Base-by-base conservation (phyloP, 2,888 invertebrate species). In the Melikaiella ostensackeni region DNA sequence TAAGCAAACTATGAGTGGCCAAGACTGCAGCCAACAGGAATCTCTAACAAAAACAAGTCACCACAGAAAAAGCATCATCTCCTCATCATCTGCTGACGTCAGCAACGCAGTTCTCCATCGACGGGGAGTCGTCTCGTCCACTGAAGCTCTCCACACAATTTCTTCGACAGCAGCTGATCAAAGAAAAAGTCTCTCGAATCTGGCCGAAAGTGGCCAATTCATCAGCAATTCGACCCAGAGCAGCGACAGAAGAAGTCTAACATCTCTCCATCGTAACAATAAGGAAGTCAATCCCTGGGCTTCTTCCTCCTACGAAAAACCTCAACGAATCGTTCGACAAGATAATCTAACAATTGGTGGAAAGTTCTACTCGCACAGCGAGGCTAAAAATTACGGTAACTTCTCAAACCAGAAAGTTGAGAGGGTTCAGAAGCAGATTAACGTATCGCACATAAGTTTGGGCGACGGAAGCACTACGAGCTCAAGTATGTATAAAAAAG, bases 31-130 rank as follows among this genome's bases (percentile, higher is more conserved):
- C 19, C 83, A 83, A 6, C 46, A 81, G 5, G 86, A 87, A 46
- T 84, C 87, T 0, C 59, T 76, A 0, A 46, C 82, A 0, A 89
- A 89, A 66, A 84, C 84, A 9, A 84, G 82, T 82, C 95, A 96
- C 88, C 97, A 96, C 87, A 93, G 96, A 62, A 95, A 95, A 86
- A 96, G 95, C 80, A 94, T 96, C 70, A 94, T 97, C 80, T 94
- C 95, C 1, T 91, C 92, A 0, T 95, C 96, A 0, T 94, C 95
- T 76, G 94, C 95, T n/a, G 94, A 96, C 84, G 94, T 96, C 4
- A 94, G 93, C 74, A 97, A 97, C 87, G 93, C 96, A 61, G 95
- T 97, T 63, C 93, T 97, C 50, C 96, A 97, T 89, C 94, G 97
- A 61, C 96, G 96, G 88, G 94, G 95, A 24, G 92, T 94, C 16